phyloP scores from a whole-genome alignment of 2,797 vertebrate species.

The Rhinophrynus dorsalis region DNA sequence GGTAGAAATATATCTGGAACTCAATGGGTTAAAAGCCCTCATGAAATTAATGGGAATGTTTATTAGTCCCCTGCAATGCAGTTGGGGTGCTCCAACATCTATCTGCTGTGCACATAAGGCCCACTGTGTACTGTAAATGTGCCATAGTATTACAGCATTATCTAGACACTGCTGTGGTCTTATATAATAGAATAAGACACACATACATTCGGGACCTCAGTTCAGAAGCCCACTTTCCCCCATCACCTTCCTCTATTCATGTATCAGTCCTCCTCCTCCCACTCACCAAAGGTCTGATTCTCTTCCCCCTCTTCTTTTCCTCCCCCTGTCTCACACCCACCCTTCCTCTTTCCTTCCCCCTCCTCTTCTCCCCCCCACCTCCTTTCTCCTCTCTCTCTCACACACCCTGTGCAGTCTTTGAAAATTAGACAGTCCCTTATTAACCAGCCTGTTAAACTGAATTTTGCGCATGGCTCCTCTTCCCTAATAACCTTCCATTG shows the following conservation, averaged over 20 bases:
- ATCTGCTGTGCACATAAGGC: no score
- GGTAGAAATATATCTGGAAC: no score
- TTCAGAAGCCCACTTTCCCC: neutral
- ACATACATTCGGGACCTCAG: neutral
- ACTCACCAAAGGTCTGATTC: constrained; percentile 39
- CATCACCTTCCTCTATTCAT: constrained; percentile 5
- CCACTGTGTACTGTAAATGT: no score
- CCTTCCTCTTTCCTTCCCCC: constrained; percentile 9
- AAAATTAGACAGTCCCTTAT: constrained; percentile 43
- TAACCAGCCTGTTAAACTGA: constrained; percentile 33
- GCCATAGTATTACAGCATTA: no score
- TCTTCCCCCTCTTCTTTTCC: constrained; percentile 32
- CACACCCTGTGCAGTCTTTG: constrained; percentile 47
- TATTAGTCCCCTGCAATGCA: no score
- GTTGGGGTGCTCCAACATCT: no score
- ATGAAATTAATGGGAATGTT: no score
- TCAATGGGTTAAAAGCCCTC: no score
- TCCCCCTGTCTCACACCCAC: constrained; percentile 19
- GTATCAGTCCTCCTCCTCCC: constrained; percentile 25
- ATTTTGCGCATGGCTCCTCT: constrained; percentile 41
- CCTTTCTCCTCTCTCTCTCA: constrained; percentile 10
- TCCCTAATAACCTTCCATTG: no score
- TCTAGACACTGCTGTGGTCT: neutral
- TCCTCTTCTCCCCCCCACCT: constrained; percentile 14
- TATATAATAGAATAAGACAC: neutral